These are phyloP conservation scores for Apteryx owenii DNA, from an alignment of 2,113 vertebrate genomes.

Conservation along the genomic window DNA sequence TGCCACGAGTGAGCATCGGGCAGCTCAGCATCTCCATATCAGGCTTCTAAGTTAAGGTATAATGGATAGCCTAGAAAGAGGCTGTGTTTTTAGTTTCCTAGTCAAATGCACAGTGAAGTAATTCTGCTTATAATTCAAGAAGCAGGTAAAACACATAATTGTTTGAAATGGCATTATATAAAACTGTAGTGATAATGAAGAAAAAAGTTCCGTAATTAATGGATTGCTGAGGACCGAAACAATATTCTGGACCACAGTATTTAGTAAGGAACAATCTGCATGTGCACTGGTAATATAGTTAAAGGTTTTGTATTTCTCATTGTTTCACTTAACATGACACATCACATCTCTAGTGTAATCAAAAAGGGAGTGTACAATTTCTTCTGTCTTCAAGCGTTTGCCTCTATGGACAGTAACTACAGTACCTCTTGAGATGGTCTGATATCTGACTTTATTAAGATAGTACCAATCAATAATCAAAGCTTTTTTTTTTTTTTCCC, in stretches of 20 bases:
- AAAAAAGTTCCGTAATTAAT: background rate
- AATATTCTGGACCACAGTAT: background rate
- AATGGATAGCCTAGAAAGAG: background rate
- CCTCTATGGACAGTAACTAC: background rate
- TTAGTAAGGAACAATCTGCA: background rate
- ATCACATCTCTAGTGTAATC: background rate
- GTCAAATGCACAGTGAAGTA: background rate
- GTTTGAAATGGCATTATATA: background rate
- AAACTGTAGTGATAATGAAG: background rate
- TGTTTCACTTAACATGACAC: background rate
- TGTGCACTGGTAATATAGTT: background rate
- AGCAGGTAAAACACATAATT: background rate
- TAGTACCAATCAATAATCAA: background rate
- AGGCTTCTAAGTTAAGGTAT: background rate
- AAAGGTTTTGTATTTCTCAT: background rate
- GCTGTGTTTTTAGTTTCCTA: background rate
- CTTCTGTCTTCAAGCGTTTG: background rate
- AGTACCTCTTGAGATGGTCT: background rate
- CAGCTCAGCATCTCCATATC: background rate
- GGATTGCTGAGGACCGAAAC: background rate
- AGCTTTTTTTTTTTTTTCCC: background rate
- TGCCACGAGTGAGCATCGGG: background rate
- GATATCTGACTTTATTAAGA: background rate
- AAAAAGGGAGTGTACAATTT: background rate
- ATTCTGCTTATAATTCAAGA: background rate